Conservation (phyloP, 2,113 vertebrate species). For the Macaca fascicularis region T2T-MFA8v1.1 NC_088377.1:195880501-195881000, state of each 20-base stretch:
- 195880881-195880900: background rate
- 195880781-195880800: background rate
- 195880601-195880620: fast-evolving
- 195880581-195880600: fast-evolving
- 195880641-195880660: background rate
- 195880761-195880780: background rate
- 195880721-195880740: background rate
- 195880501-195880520: fast-evolving
- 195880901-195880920: background rate
- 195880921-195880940: background rate
- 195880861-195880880: background rate
- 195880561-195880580: background rate
- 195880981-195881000: fast-evolving
- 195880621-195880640: background rate
- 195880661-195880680: background rate
- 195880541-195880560: background rate
- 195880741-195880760: background rate
- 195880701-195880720: background rate
- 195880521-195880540: too few species aligned
- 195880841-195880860: background rate
- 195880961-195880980: too few species aligned
- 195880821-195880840: background rate
- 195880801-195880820: background rate
- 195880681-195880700: background rate
- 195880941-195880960: fast-evolving